Percentiles rank a stretch among this genome's conserved stretches.
phyloP scores from a whole-genome alignment of 2,797 vertebrate species.

The Lutjanus argentimaculatus region DNA sequence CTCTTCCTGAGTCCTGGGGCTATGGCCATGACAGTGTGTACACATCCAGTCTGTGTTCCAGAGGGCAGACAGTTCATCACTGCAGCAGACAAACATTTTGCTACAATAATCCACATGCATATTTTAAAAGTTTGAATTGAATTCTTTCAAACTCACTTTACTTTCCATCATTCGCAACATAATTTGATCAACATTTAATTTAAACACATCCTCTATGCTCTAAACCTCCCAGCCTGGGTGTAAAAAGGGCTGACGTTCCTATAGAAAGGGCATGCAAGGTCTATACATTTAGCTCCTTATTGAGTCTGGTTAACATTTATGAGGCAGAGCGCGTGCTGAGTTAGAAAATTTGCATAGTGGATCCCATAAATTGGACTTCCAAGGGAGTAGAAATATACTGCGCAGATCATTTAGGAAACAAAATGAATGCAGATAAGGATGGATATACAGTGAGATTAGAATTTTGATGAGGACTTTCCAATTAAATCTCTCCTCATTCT shows the following conservation, averaged over 20 bases:
- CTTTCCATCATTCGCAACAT: not conserved
- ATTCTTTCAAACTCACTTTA: not conserved
- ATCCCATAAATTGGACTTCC: slow-evolving; percentile 25
- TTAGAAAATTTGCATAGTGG: not conserved
- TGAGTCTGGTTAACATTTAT: slow-evolving; percentile 37
- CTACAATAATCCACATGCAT: slow-evolving; percentile 2
- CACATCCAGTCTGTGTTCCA: slow-evolving; percentile 27
- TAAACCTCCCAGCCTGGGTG: not conserved
- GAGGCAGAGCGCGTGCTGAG: slow-evolving; percentile 13
- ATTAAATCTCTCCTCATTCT: slow-evolving; percentile 42
- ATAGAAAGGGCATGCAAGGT: not conserved
- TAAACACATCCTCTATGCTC: not conserved
- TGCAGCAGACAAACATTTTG: not conserved
- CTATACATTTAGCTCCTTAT: slow-evolving; percentile 7
- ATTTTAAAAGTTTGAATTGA: slow-evolving; percentile 11
- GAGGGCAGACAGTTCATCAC: slow-evolving; percentile 7
- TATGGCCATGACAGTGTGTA: slow-evolving; percentile 35
- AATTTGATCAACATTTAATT: not conserved
- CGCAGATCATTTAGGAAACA: slow-evolving; percentile 22
- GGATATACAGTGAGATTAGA: slow-evolving; percentile 15
- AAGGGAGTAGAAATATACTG: slow-evolving; percentile 9
- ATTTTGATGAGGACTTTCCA: slow-evolving; percentile 40
- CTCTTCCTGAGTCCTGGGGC: slow-evolving; percentile 59
- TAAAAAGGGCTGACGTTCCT: not conserved
- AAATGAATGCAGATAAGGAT: slow-evolving; percentile 25